phyloP scores from a whole-genome alignment of 2,113 vertebrate species.

The Axis porcinus region DNA sequence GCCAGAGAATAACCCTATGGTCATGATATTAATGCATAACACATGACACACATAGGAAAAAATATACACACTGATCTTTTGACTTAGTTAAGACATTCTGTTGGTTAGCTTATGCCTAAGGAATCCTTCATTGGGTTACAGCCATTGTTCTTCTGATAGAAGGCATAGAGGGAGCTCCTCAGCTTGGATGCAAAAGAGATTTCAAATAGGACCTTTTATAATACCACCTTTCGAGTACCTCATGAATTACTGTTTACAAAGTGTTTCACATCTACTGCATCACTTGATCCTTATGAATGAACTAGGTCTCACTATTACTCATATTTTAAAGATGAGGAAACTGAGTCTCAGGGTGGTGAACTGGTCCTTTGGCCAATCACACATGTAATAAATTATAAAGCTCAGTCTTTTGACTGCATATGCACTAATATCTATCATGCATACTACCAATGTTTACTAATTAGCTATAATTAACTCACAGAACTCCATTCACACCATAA shows the following conservation, averaged over 20 bases:
- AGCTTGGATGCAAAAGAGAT: background rate
- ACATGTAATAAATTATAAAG: slow-evolving; percentile 34
- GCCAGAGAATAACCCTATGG: background rate
- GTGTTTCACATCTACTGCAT: background rate
- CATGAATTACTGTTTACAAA: background rate
- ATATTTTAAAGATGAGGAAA: slow-evolving; percentile 34
- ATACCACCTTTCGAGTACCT: background rate
- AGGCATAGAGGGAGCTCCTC: background rate
- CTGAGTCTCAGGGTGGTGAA: background rate
- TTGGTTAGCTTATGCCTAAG: background rate
- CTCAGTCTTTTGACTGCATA: background rate
- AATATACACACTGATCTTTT: background rate
- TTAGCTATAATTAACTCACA: background rate
- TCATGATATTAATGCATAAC: background rate
- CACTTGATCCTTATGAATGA: slow-evolving; percentile 34
- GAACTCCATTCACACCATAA: background rate
- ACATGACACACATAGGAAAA: background rate
- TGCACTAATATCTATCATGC: background rate
- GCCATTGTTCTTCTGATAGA: background rate
- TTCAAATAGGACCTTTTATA: background rate
- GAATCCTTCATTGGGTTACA: background rate
- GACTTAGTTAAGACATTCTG: background rate
- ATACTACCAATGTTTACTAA: background rate
- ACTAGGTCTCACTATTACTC: background rate
- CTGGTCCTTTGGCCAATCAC: background rate